Percentiles rank a stretch among this genome's conserved stretches.
Conservation (phyloP, 2,113 vertebrate species). For the Melanotaenia duboulayi region DNA sequence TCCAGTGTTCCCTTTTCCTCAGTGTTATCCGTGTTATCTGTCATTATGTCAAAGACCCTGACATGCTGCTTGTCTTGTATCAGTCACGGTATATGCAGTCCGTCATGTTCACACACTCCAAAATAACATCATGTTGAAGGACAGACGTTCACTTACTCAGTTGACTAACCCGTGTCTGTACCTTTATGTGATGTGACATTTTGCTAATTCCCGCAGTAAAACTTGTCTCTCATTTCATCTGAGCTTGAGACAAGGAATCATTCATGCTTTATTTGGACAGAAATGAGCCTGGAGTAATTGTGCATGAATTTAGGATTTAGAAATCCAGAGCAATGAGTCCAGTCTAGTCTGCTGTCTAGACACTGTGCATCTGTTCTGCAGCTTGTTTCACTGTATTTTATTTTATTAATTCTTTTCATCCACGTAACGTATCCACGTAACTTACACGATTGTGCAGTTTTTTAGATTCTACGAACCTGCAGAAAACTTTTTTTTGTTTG, state of each 20-base stretch:
- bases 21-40: slow-evolving; percentile 60
- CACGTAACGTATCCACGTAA: slow-evolving; percentile 39
- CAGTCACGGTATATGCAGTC: slow-evolving; percentile 42
- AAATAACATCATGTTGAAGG: slow-evolving; percentile 50
- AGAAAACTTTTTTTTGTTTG: not conserved
- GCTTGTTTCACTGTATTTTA: slow-evolving; percentile 31
- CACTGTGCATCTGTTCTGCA: slow-evolving; percentile 51
- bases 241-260: slow-evolving; percentile 57
- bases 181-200: slow-evolving; percentile 44
- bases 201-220: slow-evolving; percentile 28
- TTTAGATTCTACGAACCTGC: slow-evolving; percentile 30
- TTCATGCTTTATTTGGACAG: slow-evolving; percentile 61
- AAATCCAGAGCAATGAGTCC: slow-evolving; percentile 66
- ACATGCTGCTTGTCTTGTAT: slow-evolving; percentile 44
- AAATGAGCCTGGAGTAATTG: slow-evolving; percentile 66
- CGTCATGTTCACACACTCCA: slow-evolving; percentile 42
- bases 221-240: slow-evolving; percentile 42
- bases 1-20: slow-evolving; percentile 25
- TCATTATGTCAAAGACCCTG: slow-evolving; percentile 53
- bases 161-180: slow-evolving; percentile 26
- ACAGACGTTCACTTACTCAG: slow-evolving; percentile 34
- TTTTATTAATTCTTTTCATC: slow-evolving; percentile 14
- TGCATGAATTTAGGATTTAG: slow-evolving; percentile 68
- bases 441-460: slow-evolving; percentile 36
- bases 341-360: slow-evolving; percentile 78